A percentile compares a stretch with the other conserved stretches of the same genome.
These are phyloP conservation scores for Caenorhabditis becei DNA, from an alignment of 2,888 invertebrate species.

Conservation along the genomic window DNA sequence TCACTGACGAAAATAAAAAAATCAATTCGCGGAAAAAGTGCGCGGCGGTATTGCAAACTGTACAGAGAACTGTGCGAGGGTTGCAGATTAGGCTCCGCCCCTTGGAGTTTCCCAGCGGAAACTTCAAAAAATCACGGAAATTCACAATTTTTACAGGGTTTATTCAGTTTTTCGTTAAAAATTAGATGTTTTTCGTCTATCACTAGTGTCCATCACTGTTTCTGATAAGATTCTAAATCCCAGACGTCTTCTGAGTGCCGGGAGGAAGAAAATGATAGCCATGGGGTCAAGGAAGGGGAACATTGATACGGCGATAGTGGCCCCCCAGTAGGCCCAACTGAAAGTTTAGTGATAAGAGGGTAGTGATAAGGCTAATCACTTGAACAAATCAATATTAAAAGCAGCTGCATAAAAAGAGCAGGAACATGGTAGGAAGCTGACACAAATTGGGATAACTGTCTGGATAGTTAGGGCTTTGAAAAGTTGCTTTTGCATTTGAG, in stretches of 20 bases:
- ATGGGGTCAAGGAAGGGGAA: slow-evolving; percentile 25
- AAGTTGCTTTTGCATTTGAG: slow-evolving; percentile 24
- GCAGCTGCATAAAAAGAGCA: slow-evolving; percentile 25
- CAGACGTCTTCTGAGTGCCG: too few species aligned
- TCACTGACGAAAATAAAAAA: background rate
- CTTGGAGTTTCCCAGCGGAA: too few species aligned
- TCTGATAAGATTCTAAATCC: too few species aligned
- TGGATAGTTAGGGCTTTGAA: too few species aligned
- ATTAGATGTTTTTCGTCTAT: too few species aligned
- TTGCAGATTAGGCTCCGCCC: too few species aligned
- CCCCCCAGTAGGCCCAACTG: slow-evolving; percentile 31
- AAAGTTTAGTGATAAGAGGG: background rate
- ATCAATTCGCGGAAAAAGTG: background rate
- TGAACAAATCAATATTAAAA: slow-evolving; percentile 11
- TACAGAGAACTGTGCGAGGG: too few species aligned
- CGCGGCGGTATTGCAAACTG: too few species aligned
- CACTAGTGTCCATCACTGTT: too few species aligned
- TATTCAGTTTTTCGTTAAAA: too few species aligned
- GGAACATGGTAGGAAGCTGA: slow-evolving; percentile 27
- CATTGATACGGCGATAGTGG: slow-evolving; percentile 16
- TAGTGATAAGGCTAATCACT: slow-evolving; percentile 15
- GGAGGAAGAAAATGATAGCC: slow-evolving; percentile 18
- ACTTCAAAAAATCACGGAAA: too few species aligned
- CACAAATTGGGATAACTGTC: slow-evolving; percentile 29
- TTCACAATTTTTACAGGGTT: too few species aligned